Evolutionary conservation across 1,140 invertebrate species (phyloP).

Genomic region (Contarinia nasturtii): DNA sequence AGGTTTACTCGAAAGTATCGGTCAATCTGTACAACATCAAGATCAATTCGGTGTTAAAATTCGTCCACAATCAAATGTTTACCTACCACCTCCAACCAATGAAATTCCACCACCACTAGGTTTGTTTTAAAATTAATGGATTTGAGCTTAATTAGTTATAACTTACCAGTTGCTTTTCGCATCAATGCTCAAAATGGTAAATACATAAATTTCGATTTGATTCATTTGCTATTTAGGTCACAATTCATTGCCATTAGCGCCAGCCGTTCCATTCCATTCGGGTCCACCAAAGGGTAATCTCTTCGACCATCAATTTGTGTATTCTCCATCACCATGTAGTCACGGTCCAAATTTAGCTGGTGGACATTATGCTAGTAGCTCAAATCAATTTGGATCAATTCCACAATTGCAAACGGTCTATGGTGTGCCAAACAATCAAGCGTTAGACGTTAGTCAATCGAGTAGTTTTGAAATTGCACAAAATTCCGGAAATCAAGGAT

Average conservation of each 20-base stretch:
- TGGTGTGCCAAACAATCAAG: not conserved
- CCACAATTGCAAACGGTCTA: conserved; percentile 9
- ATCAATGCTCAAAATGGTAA: too few relatives aligned
- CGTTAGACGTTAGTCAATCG: conserved; percentile 3
- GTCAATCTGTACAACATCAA: conserved; percentile 28
- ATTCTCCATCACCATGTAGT: conserved; percentile 11
- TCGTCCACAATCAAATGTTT: conserved; percentile 26
- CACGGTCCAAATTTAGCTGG: conserved; percentile 13
- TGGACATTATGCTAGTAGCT: conserved; percentile 7
- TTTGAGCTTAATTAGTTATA: conserved; percentile 13
- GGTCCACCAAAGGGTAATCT: not conserved
- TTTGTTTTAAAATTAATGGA: too few relatives aligned
- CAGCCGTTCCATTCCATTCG: too few relatives aligned
- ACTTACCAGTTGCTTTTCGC: too few relatives aligned
- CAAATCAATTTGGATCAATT: too few relatives aligned
- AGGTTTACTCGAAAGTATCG: conserved; percentile 41
- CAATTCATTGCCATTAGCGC: too few relatives aligned
- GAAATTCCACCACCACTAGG: conserved; percentile 21
- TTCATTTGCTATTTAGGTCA: too few relatives aligned
- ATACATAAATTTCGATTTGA: too few relatives aligned
- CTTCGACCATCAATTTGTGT: not conserved
- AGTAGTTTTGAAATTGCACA: conserved; percentile 1
- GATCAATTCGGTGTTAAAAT: conserved; percentile 16
- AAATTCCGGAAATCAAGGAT: conserved; percentile 4
- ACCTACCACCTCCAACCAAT: conserved; percentile 40